Percentiles rank a stretch among this genome's conserved stretches.
Evolutionary conservation across 2,888 invertebrate genomes (phyloP).

Genomic region (Dicyrtomina minuta): DNA sequence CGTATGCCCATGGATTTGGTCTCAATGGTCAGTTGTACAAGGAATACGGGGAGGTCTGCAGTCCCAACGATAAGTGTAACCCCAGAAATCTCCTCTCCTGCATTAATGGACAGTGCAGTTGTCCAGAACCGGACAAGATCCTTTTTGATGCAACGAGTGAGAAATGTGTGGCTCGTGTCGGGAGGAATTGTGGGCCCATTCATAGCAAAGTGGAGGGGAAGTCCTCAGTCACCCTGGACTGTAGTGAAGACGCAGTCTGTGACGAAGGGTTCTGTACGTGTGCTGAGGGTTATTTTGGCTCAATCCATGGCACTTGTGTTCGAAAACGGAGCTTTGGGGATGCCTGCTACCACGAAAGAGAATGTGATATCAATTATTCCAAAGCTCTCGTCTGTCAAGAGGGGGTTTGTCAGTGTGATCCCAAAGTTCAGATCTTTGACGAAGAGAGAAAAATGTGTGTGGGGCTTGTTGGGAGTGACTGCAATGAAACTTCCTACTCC

Average conservation of each 20-base stretch:
- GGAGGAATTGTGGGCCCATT: constrained; percentile 27
- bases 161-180: constrained; percentile 31
- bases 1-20: no score
- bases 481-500: constrained; percentile 35
- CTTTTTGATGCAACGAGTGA: constrained; percentile 19
- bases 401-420: constrained; percentile 39
- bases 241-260: constrained; percentile 28
- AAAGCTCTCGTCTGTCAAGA: constrained; percentile 35
- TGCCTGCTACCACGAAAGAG: constrained; percentile 38
- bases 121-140: constrained; percentile 29
- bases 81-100: constrained; percentile 21
- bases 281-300: constrained; percentile 12
- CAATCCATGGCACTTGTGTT: constrained; percentile 22
- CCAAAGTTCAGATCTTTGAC: constrained; percentile 42
- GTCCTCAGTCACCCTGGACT: constrained; percentile 8
- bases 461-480: constrained; percentile 44
- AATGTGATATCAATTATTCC: constrained; percentile 38
- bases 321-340: constrained; percentile 42
- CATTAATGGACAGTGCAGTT: background rate
- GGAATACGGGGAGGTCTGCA: constrained; percentile 21
- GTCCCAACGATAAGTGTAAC: constrained; percentile 27
- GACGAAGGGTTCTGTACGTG: constrained; percentile 29
- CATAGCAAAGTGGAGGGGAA: constrained; percentile 16
- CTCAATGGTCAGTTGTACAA: no score
- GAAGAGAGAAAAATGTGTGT: constrained; percentile 37